Conservation (phyloP, 2,113 vertebrate genomes). For the Hiodon alosoides region DNA sequence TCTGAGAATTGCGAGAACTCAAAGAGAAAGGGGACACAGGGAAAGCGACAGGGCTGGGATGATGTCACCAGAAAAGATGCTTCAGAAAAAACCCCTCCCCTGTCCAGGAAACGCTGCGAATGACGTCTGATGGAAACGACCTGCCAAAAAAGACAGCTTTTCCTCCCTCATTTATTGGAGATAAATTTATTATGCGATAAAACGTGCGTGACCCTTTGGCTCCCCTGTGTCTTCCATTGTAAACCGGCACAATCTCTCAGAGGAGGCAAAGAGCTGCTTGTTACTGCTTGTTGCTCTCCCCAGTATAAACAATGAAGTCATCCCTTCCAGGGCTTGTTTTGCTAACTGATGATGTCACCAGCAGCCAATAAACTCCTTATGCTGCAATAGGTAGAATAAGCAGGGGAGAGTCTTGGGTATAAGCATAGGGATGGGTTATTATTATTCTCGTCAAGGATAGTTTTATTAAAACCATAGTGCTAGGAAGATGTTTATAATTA, state of each 20-base stretch:
- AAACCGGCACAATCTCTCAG: conserved; percentile 48
- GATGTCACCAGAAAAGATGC: too few species aligned
- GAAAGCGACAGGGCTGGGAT: too few species aligned
- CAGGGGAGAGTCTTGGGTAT: conserved; percentile 26
- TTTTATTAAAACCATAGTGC: not conserved
- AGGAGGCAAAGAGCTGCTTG: conserved; percentile 30
- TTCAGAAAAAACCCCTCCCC: not conserved
- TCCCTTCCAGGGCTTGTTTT: conserved; percentile 63
- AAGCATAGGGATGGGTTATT: conserved; percentile 34
- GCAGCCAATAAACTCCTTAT: conserved; percentile 65
- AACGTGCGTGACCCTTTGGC: conserved; percentile 25
- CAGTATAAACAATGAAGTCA: conserved; percentile 66
- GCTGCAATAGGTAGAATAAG: conserved; percentile 41
- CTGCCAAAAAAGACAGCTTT: not conserved
- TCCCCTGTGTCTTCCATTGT: conserved; percentile 62
- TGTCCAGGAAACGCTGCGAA: too few species aligned
- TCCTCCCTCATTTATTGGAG: not conserved
- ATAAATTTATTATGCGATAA: conserved; percentile 22
- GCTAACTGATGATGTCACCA: conserved; percentile 66
- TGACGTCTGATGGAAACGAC: not conserved
- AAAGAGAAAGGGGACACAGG: too few species aligned
- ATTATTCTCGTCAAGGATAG: not conserved
- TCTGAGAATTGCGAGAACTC: too few species aligned
- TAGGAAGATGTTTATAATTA: not conserved
- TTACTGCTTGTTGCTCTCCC: conserved; percentile 45